Conservation (phyloP, 2,797 vertebrate genomes). For the Apodemus agrarius region DNA sequence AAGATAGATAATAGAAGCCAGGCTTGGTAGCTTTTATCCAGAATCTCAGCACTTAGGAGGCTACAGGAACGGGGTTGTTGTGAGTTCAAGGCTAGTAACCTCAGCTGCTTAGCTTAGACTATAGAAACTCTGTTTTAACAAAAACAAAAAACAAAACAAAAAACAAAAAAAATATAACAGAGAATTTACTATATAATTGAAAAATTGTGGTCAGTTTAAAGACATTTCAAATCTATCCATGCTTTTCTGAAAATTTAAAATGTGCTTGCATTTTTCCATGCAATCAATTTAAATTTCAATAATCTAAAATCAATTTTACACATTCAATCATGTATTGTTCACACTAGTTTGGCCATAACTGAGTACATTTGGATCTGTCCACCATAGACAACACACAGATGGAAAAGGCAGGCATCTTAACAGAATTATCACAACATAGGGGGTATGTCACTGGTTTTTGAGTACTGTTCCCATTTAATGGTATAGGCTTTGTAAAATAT, state of each 20-base stretch:
- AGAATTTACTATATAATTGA: not conserved
- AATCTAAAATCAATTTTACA: slow-evolving; percentile 6
- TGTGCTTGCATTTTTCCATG: not conserved
- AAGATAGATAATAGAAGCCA: not conserved
- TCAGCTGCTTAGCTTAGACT: not conserved
- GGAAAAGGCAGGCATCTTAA: slow-evolving; percentile 15
- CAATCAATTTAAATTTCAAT: slow-evolving; percentile 17
- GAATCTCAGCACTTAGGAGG: not conserved
- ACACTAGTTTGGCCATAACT: not conserved
- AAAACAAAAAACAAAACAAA: not conserved
- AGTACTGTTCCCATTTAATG: not conserved
- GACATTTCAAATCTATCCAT: slow-evolving; percentile 6
- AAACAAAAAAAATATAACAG: not conserved
- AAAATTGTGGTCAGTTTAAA: slow-evolving; percentile 38
- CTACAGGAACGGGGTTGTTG: not conserved
- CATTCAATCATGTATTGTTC: slow-evolving; percentile 24
- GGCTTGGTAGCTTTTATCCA: not conserved
- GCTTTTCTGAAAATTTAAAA: not conserved
- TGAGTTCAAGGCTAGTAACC: not conserved
- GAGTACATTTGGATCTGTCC: not conserved
- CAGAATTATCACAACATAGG: not conserved
- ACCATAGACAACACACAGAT: slow-evolving; percentile 10
- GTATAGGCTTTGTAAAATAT: not conserved
- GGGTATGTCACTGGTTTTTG: not conserved
- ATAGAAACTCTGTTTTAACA: not conserved